Evolutionary conservation across 2,797 vertebrate genomes (phyloP), one percentile per base, ranked within the genome.

Genomic region (Squalus acanthias): DNA sequence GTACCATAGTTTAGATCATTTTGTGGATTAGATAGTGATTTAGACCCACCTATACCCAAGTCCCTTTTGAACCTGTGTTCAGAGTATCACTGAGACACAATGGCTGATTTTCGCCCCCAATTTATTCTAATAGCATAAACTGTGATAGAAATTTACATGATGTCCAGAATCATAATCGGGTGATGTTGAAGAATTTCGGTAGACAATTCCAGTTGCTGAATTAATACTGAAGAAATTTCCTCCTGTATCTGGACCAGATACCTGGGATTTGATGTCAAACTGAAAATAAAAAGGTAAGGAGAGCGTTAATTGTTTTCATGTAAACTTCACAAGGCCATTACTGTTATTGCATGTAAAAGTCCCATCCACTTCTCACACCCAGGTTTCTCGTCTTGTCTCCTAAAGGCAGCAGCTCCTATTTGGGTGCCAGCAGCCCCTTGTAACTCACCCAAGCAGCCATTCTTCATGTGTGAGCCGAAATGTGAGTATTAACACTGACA

Each of bases 201-300:
- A 95, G 46, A 95, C 46, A 29, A 95, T 74, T 57, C 94, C 94
- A 74, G 46, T 74, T 74, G 69, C 70, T 95, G 94, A 57, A 95
- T 74, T 53, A 46, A 95, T 95, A 46, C 24, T 74, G 50, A 95
- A 95, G 46, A 74, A 7, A 33, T 95, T 72, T 74, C 94, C 94
- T 95, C 94, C 94, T 74, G 69, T 33, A 33, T 33, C 67, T 53
- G 94, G 94, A 12, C 94, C 69, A 74, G 69, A 95, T 3, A 29
- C 26, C 93, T 74, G 94, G 69, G 94, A 95, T 95, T 9, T 50
- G 46, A 95, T 95, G 15, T 95, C 39, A 9, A 74, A 95, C 69
- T 95, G 94, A 95, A 95, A 95, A 72, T 50, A 72, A 72, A 72
- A 72, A 95, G n/a, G 9, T 9, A 69, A 46, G 22, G 60, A 65